Evolutionary conservation across 2,113 vertebrate species (phyloP).

Genomic region (Passer montanus): DNA sequence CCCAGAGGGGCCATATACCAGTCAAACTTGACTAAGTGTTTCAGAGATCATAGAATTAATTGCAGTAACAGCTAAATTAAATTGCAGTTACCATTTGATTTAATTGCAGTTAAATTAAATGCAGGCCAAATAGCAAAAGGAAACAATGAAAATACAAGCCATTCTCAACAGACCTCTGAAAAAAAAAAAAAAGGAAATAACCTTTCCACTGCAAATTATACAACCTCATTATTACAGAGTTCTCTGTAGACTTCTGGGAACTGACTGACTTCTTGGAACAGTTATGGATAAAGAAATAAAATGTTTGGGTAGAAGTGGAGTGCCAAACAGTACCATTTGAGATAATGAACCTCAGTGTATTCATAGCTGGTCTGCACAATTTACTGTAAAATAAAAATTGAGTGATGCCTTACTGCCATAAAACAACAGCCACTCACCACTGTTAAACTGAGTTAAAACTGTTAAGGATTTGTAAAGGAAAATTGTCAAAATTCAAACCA

Average conservation of each 20-base stretch:
- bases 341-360: neutral
- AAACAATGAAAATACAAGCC: neutral
- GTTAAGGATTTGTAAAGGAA: neutral
- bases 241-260: neutral
- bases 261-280: neutral
- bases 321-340: neutral
- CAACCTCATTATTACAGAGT: neutral
- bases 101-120: constrained; percentile 8
- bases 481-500: neutral
- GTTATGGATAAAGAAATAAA: neutral
- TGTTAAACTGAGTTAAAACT: neutral
- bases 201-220: neutral
- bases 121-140: neutral
- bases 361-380: neutral
- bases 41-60: neutral
- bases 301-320: neutral
- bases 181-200: neutral
- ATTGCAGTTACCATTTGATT: neutral
- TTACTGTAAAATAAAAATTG: neutral
- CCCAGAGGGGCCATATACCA: neutral
- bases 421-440: neutral
- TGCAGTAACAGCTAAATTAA: neutral
- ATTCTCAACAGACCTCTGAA: neutral
- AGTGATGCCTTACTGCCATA: neutral
- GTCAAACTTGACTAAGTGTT: neutral